Evolutionary conservation across 2,113 vertebrate genomes (phyloP), one percentile per base, ranked within the genome.

Genomic region (Aramus guarauna): DNA sequence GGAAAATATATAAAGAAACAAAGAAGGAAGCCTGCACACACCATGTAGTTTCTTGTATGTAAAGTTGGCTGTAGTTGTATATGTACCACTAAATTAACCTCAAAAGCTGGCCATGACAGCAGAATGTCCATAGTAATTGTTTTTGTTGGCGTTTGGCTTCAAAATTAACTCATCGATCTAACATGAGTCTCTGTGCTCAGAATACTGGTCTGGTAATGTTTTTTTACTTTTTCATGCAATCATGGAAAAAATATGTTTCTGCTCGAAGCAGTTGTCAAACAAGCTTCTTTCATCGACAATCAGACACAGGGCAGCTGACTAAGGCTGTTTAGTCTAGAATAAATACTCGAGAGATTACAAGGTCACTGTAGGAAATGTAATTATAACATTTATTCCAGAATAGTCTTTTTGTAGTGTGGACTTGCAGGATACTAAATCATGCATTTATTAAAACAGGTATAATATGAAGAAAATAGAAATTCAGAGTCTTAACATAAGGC

Each of bases 251-350:
- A 98, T 98, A 98, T 98, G 97, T 98, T 99, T 98, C 97, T 98
- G 98, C 97, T 98, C 88, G 96, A 96, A 98, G 97, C 98, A 98
- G 98, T 98, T 99, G 98, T 99, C 98, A 98, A 98, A 98, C 98
- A 98, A 98, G 97, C 97, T 98, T 99, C 99, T 99, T 98, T 99
- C 98, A 99, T 98, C 97, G 97, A 93, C 96, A 97, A 91, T 98
- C 98, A 98, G 98, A 99, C 98, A 97, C 97, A 97, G 97, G 98
- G 98, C 99, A 99, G 99, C 99, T 99, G 99, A 99, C 98, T 95
- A 87, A 98, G 97, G 98, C 97, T 99, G 99, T 99, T 99, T 99
- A 99, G 99, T 99, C 99, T 99, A 98, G 98, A 97, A 97, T 97
- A 97, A 98, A 98, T 97, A 98, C 99, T 99, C 99, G 45, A 82